phyloP scores from a whole-genome alignment of 2,888 invertebrate species.

The Drosophila testacea region DNA sequence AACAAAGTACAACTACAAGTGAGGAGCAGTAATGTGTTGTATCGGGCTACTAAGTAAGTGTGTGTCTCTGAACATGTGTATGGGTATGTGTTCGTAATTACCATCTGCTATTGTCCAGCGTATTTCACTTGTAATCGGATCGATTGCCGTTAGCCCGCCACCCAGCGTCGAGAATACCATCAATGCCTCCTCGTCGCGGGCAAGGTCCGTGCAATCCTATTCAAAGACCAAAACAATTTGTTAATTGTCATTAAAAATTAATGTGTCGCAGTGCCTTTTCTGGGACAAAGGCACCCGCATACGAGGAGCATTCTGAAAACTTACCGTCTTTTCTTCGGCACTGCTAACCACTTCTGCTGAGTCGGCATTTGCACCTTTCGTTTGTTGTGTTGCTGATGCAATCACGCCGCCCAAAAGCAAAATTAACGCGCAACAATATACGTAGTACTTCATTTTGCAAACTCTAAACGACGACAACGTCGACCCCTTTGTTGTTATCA shows the following conservation, averaged over 20 bases:
- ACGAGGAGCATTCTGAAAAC: conserved; percentile 11
- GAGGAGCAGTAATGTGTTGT: conserved; percentile 19
- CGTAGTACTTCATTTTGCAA: conserved; percentile 72
- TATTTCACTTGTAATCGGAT: conserved; percentile 92
- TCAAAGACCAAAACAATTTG: conserved; percentile 30
- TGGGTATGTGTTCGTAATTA: conserved; percentile 84
- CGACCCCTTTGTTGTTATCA: conserved; percentile 39
- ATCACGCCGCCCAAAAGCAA: conserved; percentile 63
- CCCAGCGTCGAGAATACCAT: conserved; percentile 96
- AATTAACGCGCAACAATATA: conserved; percentile 68
- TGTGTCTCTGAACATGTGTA: conserved; percentile 14
- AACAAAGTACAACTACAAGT: conserved; percentile 18
- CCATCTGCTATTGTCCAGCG: conserved; percentile 97
- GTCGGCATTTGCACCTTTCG: conserved; percentile 56
- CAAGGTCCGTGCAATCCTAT: conserved; percentile 88
- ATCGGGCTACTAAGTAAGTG: not conserved
- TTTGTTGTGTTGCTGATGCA: conserved; percentile 70
- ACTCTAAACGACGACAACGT: conserved; percentile 36
- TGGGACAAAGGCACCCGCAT: conserved; percentile 38
- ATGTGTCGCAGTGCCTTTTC: conserved; percentile 8
- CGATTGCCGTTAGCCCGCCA: conserved; percentile 96
- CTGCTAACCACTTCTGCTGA: conserved; percentile 75
- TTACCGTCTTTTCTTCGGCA: conserved; percentile 67
- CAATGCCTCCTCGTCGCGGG: conserved; percentile 90
- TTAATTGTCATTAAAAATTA: conserved; percentile 39